phyloP scores from a whole-genome alignment of 2,888 invertebrate species.

The Drosophila histrio region DNA sequence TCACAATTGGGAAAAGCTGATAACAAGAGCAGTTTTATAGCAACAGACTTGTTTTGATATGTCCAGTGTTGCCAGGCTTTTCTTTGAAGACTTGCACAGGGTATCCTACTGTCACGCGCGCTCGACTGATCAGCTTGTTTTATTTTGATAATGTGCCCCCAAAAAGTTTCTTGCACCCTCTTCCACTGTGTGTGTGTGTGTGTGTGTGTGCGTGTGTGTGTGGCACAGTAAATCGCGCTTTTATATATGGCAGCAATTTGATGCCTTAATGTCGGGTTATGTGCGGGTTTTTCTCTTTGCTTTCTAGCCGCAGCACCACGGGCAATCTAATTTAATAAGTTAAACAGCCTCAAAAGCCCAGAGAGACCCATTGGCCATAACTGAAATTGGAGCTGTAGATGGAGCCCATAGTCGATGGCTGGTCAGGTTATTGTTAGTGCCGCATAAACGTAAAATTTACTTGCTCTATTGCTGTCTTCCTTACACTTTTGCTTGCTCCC shows the following conservation, averaged over 20 bases:
- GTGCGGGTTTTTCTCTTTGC: neutral
- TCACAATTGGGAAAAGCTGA: no score
- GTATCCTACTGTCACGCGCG: no score
- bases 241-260: constrained; percentile 66
- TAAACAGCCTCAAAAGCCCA: constrained; percentile 30
- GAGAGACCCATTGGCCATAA: constrained; percentile 6
- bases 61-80: neutral
- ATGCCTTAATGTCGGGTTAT: constrained; percentile 47
- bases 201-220: neutral
- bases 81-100: no score
- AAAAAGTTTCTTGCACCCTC: neutral
- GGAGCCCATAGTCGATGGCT: constrained; percentile 19
- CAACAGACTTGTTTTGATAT: no score
- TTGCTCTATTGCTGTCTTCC: constrained; percentile 1
- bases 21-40: no score
- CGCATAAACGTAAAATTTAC: constrained; percentile 60
- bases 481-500: neutral
- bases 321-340: constrained; percentile 64
- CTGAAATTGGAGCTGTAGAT: constrained; percentile 11
- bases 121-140: neutral
- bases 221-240: constrained; percentile 50
- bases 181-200: neutral
- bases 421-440: constrained; percentile 63
- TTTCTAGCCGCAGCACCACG: constrained; percentile 33
- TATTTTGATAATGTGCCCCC: constrained; percentile 13